Base-by-base conservation (phyloP, 2,797 vertebrate species). In the Rhinogobio ventralis region DNA sequence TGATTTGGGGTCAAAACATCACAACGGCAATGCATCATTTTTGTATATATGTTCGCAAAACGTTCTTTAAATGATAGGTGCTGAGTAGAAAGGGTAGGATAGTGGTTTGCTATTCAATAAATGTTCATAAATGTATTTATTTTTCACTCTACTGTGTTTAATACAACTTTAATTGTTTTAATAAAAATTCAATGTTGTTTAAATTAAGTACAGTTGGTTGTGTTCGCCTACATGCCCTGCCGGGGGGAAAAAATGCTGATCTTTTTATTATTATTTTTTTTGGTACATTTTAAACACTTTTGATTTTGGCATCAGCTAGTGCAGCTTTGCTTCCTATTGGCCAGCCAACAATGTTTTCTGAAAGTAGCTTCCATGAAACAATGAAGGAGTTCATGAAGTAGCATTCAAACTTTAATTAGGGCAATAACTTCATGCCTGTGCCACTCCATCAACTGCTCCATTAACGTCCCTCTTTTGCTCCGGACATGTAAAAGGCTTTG, bases 321-420 rank as follows among this genome's bases (percentile, higher is more conserved):
- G 42, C 2, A 17, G 66, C 23, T 69, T 57, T 36, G 39, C 42
- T 53, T 82, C 51, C 75, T 71, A 57, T 72, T 51, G 64, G 28
- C 11, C 53, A 23, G 73, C 17, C 45, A 28, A 17, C 66, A 45
- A 67, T 8, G 3, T 36, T 62, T 82, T 69, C 64, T 84, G 55
- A 79, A 82, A 74, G 68, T 80, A 80, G 83, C 79, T 82, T 75
- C 30, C 15, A 46, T 55, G 25, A 88, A 82, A 81, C 81, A 80
- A 45, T 82, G 87, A 88, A 87, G 88, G 86, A 19, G 55, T 89
- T 92, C 75, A 88, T 74, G 72, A 79, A 85, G 86, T 90, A 90
- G 86, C 78, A 75, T 78, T 90, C 89, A 91, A 94, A 93, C 92
- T 91, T 96, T 96, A 97, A 96, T 97, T 96, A 96, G 96, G 95